Evolutionary conservation across 2,113 vertebrate genomes (phyloP), one percentile per base, ranked within the genome.

Genomic region (Ceuthmochares aereus): DNA sequence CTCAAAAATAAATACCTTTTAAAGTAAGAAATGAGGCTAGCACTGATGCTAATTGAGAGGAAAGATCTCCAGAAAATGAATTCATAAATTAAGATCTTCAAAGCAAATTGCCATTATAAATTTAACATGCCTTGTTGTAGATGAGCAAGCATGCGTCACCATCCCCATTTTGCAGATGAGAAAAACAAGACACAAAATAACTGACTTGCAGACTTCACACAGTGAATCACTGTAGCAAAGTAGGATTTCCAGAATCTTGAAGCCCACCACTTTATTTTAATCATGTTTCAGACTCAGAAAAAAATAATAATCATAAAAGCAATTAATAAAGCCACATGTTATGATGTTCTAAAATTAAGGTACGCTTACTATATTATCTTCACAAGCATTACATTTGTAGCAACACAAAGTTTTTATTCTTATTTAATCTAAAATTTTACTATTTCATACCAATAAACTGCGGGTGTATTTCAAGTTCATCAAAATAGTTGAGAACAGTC

Each of bases 401-500:
- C 16, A 68, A 63, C 8, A 70, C 20, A 9, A 15, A 2, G 3
- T 30, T 58, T 34, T 47, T 14, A 63, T 54, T 55, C 4, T 14
- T 29, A 16, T 74, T 83, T 25, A 29, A 47, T 32, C 23, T 60
- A 69, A 5, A 34, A 70, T 84, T 42, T 45, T 73, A 58, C 47
- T 89, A 17, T 77, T 52, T 25, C 64, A 86, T 99, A 99, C 99
- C 99, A 16, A 99, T 98, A 73, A 96, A 89, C 37, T 98, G 94
- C 21, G 97, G 97, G 72, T 97, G 89, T 96, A 99, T 95, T 93
- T 99, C 98, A 56, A 98, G 94, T 84, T 99, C 99, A 14, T 99
- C 98, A 79, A 99, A 99, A 91, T 98, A 99, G 97, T 98, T 99
- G 63, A 98, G 89, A 51, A 99, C 98, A 0, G 98, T 98, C 20